Percentiles rank a stretch among this genome's conserved stretches.
phyloP scores from a whole-genome alignment of 2,888 invertebrate species.

The Venusia cambrica region DNA sequence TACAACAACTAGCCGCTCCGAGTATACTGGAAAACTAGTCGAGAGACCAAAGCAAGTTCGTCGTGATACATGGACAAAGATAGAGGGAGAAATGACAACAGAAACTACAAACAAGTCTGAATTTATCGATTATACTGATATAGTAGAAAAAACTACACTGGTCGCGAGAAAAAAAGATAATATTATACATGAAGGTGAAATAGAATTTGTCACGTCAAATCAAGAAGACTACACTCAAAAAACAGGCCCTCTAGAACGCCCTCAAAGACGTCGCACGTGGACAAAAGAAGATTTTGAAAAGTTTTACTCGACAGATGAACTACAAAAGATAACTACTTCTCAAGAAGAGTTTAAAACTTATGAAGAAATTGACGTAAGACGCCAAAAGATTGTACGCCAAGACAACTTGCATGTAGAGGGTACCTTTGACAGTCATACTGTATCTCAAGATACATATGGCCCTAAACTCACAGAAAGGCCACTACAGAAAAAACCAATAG shows the following conservation, averaged over 20 bases:
- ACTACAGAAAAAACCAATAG: conserved; percentile 76
- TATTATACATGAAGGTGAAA: conserved; percentile 84
- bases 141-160: conserved; percentile 81
- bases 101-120: conserved; percentile 86
- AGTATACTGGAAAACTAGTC: conserved; percentile 85
- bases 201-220: conserved; percentile 84
- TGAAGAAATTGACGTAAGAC: conserved; percentile 78
- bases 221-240: conserved; percentile 84
- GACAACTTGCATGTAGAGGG: conserved; percentile 79
- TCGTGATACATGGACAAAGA: conserved; percentile 89
- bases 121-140: conserved; percentile 83
- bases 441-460: conserved; percentile 56
- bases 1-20: conserved; percentile 85
- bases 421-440: conserved; percentile 70
- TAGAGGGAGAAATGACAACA: conserved; percentile 86
- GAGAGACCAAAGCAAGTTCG: conserved; percentile 84
- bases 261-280: conserved; percentile 84
- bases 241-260: conserved; percentile 76
- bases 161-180: conserved; percentile 83
- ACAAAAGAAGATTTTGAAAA: conserved; percentile 87
- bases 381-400: conserved; percentile 56
- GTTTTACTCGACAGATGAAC: conserved; percentile 81
- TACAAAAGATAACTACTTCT: conserved; percentile 82
- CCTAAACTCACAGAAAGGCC: conserved; percentile 68
- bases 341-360: conserved; percentile 84